Evolutionary conservation across 2,797 vertebrate genomes (phyloP).

Genomic region (Catharus ustulatus): DNA sequence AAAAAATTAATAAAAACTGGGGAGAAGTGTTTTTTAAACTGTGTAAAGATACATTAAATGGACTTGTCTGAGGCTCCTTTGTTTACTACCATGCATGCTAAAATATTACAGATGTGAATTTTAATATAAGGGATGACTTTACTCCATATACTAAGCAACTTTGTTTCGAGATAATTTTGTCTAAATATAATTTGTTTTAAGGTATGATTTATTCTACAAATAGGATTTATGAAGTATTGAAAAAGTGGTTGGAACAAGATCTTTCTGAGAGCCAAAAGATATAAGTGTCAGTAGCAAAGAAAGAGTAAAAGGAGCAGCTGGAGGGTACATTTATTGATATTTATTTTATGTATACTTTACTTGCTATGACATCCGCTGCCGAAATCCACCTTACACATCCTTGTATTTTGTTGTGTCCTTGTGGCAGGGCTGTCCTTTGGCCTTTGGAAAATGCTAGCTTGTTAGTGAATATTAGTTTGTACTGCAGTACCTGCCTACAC

Average conservation of each 20-base stretch:
- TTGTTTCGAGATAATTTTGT: neutral
- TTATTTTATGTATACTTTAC: slow-evolving; percentile 9
- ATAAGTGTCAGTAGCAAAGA: neutral
- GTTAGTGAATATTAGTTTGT: neutral
- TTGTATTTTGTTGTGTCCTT: neutral
- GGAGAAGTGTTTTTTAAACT: neutral
- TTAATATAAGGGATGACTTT: neutral
- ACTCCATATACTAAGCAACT: neutral
- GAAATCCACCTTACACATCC: neutral
- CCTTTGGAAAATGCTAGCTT: neutral
- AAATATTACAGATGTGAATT: neutral
- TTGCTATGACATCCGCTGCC: neutral
- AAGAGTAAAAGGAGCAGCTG: neutral
- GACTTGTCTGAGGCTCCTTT: neutral
- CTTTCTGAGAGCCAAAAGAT: slow-evolving; percentile 1
- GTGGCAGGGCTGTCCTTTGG: neutral
- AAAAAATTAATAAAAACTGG: neutral
- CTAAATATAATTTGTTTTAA: slow-evolving; percentile 18
- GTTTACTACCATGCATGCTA: neutral
- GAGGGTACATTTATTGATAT: slow-evolving; percentile 19
- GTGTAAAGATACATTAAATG: neutral
- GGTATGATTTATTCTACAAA: slow-evolving; percentile 16
- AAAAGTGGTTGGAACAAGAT: slow-evolving; percentile 22
- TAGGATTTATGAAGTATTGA: slow-evolving; percentile 52
- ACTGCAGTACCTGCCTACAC: neutral